Base-by-base conservation (phyloP, 1,140 invertebrate species). In the Trissolcus basalis region DNA sequence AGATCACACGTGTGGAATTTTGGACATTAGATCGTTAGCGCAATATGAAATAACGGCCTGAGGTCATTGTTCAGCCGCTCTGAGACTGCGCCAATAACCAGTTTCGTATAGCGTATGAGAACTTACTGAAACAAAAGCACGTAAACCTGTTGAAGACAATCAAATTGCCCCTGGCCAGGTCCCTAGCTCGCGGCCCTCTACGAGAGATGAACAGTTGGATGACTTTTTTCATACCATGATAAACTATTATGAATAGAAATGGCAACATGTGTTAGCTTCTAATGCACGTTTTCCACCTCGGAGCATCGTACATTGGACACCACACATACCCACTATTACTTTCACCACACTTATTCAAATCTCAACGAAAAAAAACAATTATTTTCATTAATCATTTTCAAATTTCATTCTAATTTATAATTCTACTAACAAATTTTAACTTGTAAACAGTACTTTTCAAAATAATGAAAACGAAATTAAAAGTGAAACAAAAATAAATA, bases 141-240 rank as follows among this genome's bases (percentile, higher is more conserved):
- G 81, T 79, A 87, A 86, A 87, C 84, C 85, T 87, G 85, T 87
- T 87, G 85, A 85, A 87, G 86, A 87, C 84, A 87, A 87, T 87
- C 81, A 83, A 81, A 79, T 83, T 78, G 77, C 83, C 78, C 80
- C 75, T 80, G 79, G 60, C 71, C 73, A 78, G 78, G 70, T 77
- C 61, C 65, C 63, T 69, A 76, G 81, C 80, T 83, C 79, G 81
- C 76, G 75, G 74, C 75, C 74, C 78, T 80, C 77, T 72, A 61
- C 80, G 82, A 27, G 19, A 83, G 84, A 86, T 86, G 83, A 86
- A 86, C 85, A 86, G 85, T 86, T 86, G 85, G 83, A 83, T 86
- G 85, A 83, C 82, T 86, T 86, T 86, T 85, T 86, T 86, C 83
- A 71, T 74, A 33, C 65, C 54, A 58, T 51, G 67, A 81, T 68